Conservation (phyloP, 2,113 vertebrate genomes). For the Lepus timidus region DNA sequence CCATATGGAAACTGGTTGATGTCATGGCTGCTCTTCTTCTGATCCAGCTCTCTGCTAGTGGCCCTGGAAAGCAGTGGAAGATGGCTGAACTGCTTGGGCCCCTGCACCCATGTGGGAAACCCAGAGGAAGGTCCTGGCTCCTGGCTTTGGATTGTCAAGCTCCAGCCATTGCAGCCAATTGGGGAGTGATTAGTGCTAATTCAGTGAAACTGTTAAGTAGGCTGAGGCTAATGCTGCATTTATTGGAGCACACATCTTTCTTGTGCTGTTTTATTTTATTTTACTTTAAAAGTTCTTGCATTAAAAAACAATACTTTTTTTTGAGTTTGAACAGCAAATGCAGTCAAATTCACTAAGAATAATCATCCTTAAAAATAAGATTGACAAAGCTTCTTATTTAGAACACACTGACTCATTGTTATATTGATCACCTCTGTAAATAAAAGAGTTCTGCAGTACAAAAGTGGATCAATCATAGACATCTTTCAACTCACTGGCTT, state of each 20-base stretch:
- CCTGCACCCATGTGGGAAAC: no score
- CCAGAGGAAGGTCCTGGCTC: no score
- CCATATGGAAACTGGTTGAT: no score
- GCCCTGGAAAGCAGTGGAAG: no score
- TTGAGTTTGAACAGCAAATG: not conserved
- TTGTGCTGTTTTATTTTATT: not conserved
- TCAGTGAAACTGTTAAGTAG: not conserved
- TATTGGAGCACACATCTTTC: not conserved
- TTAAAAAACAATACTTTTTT: not conserved
- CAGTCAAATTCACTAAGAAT: not conserved
- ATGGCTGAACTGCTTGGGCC: no score
- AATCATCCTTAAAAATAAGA: not conserved
- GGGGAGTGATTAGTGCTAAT: not conserved
- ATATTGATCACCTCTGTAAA: constrained; percentile 36
- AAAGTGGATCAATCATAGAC: constrained; percentile 7
- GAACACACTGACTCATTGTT: not conserved
- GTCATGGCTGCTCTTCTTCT: no score
- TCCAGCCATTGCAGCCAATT: no score
- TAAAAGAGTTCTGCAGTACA: not conserved
- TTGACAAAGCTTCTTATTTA: not conserved
- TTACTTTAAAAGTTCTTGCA: not conserved
- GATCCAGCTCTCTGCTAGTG: no score
- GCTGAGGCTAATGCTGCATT: not conserved
- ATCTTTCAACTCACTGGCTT: constrained; percentile 8
- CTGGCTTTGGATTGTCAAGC: no score